phyloP scores from a whole-genome alignment of 2,888 invertebrate species.

The Napeogenes inachia region DNA sequence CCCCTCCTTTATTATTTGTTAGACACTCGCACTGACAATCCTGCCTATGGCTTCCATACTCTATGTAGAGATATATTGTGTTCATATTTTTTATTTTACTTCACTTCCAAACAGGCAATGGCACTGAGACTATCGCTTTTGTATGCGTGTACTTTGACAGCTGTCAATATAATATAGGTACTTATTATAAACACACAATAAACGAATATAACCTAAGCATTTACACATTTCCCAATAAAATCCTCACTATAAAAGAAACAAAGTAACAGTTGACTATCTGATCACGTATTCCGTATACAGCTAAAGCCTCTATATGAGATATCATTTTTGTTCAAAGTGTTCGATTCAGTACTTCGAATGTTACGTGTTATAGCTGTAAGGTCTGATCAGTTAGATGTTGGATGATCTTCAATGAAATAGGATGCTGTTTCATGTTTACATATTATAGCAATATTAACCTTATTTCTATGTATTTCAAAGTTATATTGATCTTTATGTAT shows the following conservation, averaged over 20 bases:
- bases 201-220: no score
- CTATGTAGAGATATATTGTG: background rate
- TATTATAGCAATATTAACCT: background rate
- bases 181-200: no score
- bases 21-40: no score
- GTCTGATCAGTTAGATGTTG: conserved; percentile 2
- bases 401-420: background rate
- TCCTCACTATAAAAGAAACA: conserved; percentile 21
- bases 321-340: conserved; percentile 38
- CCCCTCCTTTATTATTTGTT: no score
- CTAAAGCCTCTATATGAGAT: conserved; percentile 53
- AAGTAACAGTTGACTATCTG: conserved; percentile 38
- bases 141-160: no score
- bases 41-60: no score
- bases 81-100: no score
- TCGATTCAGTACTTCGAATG: conserved; percentile 43
- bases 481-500: no score
- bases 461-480: no score
- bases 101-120: no score
- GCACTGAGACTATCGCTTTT: no score
- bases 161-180: no score
- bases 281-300: conserved; percentile 43
- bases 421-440: background rate
- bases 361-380: conserved; percentile 45
- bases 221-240: background rate